A percentile compares a stretch with the other conserved stretches of the same genome.
These are phyloP conservation scores for Helogale parvula DNA, from an alignment of 2,113 vertebrate species.

Conservation along the genomic window DNA sequence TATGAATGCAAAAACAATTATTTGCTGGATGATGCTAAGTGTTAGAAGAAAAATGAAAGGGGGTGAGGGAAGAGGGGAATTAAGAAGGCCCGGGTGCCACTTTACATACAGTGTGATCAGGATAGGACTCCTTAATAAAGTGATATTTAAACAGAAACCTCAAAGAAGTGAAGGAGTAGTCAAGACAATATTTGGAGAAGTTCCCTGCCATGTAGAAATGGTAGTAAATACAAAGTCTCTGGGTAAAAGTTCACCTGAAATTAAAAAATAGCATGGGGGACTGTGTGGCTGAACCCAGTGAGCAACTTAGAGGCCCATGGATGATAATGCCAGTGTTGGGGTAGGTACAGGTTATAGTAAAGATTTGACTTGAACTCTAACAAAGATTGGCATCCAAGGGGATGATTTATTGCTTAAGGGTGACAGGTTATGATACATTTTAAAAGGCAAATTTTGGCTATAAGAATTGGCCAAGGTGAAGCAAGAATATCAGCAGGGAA, in stretches of 20 bases:
- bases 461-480: neutral
- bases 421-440: neutral
- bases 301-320: neutral
- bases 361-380: neutral
- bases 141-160: neutral
- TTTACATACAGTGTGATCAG: neutral
- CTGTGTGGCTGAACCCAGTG: neutral
- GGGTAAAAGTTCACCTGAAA: neutral
- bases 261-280: neutral
- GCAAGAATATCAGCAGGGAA: neutral
- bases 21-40: neutral
- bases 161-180: neutral
- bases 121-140: neutral
- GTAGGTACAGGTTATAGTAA: neutral
- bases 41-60: neutral
- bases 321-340: neutral
- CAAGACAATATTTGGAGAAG: neutral
- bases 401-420: neutral
- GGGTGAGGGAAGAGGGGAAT: neutral
- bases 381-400: neutral
- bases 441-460: neutral
- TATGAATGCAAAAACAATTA: neutral
- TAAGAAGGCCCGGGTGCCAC: fast-evolving
- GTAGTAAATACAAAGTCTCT: neutral
- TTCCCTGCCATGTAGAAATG: neutral